Conservation (phyloP, 2,113 vertebrate genomes). For the Himantopus leucocephalus region DNA sequence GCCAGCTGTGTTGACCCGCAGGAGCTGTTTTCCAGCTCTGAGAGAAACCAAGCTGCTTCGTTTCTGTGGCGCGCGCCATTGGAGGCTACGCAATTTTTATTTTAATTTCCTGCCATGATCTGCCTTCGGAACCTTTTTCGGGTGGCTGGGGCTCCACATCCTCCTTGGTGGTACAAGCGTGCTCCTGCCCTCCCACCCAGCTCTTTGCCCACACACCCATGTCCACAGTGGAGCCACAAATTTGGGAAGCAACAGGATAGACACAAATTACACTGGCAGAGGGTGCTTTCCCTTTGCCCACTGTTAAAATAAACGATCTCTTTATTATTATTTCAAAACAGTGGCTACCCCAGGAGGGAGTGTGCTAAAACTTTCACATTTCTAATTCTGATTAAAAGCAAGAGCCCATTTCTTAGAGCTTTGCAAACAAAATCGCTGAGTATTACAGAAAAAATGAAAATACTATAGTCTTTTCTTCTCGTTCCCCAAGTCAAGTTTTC, state of each 20-base stretch:
- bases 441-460: background rate
- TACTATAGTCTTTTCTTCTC: background rate
- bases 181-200: background rate
- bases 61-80: accelerated
- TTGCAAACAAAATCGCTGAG: background rate
- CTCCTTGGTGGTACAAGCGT: background rate
- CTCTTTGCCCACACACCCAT: accelerated
- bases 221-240: background rate
- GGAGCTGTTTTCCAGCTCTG: background rate
- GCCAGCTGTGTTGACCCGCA: background rate
- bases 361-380: background rate
- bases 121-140: background rate
- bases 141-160: background rate
- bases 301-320: background rate
- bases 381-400: background rate
- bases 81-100: background rate
- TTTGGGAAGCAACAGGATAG: background rate
- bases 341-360: background rate
- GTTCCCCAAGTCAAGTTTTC: background rate
- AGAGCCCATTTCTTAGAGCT: background rate
- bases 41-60: background rate
- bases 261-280: background rate
- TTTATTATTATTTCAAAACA: background rate
- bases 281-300: background rate
- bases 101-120: background rate